Evolutionary conservation across 2,888 invertebrate genomes (phyloP).

Genomic region (Pseudococcus viburni): DNA sequence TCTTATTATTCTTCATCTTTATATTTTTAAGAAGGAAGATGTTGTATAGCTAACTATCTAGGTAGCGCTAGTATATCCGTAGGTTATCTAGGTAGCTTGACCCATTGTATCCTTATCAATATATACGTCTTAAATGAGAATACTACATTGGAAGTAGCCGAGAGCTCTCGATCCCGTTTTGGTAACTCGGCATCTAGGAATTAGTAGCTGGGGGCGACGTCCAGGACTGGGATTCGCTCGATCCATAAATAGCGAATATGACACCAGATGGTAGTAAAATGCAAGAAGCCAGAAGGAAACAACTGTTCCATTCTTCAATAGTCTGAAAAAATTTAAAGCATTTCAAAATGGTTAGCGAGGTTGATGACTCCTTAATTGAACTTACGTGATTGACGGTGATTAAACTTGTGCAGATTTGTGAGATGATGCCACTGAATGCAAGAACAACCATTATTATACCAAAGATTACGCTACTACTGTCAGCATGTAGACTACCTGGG

Average conservation of each 20-base stretch:
- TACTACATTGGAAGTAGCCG: too few species aligned
- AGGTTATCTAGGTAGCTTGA: too few species aligned
- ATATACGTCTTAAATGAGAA: too few species aligned
- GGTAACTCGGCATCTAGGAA: too few species aligned
- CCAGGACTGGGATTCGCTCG: slow-evolving; percentile 48
- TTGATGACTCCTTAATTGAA: background rate
- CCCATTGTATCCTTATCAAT: too few species aligned
- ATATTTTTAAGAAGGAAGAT: too few species aligned
- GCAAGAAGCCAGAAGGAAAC: background rate
- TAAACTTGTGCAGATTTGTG: background rate
- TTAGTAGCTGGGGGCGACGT: too few species aligned
- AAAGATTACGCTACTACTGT: background rate
- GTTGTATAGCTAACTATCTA: too few species aligned
- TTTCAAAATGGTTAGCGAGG: too few species aligned
- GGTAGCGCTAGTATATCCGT: too few species aligned
- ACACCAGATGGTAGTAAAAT: slow-evolving; percentile 4
- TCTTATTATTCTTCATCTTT: too few species aligned
- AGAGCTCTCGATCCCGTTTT: too few species aligned
- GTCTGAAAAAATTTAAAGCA: background rate
- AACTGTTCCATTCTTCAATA: slow-evolving; percentile 16
- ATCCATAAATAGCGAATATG: slow-evolving; percentile 18
- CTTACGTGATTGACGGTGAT: slow-evolving; percentile 50
- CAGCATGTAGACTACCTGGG: background rate
- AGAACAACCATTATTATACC: background rate
- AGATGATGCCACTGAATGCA: background rate